A percentile compares a stretch with the other conserved stretches of the same genome.
These are phyloP conservation scores for Scaptomyza montana DNA, from an alignment of 1,140 invertebrate species.

Conservation along the genomic window DNA sequence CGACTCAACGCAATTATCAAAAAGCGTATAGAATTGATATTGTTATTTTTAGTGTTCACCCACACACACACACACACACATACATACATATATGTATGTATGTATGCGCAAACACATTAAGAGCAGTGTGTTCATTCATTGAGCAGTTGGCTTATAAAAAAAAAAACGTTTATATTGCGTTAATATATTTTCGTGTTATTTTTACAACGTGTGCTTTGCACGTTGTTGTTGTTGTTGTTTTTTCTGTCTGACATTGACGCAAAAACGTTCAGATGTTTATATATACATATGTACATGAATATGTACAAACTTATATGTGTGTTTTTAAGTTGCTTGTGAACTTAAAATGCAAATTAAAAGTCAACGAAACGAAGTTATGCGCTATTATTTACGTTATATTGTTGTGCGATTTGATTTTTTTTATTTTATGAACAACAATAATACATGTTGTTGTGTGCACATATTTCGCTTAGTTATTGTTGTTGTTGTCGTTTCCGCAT, in stretches of 20 bases:
- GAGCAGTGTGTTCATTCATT: constrained; percentile 55
- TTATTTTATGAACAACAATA: not conserved
- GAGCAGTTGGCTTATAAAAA: constrained; percentile 65
- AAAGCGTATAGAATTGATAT: constrained; percentile 38
- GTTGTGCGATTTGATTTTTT: constrained; percentile 17
- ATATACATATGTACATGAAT: not conserved
- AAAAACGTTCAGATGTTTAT: constrained; percentile 50
- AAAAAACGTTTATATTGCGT: constrained; percentile 44
- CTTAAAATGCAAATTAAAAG: constrained; percentile 63
- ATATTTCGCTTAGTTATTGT: not conserved
- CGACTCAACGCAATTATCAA: constrained; percentile 25
- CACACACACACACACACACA: not conserved
- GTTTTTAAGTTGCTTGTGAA: constrained; percentile 42
- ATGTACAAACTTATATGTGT: not conserved
- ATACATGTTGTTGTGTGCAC: too few relatives aligned
- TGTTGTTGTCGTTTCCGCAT: constrained; percentile 30
- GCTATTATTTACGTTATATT: constrained; percentile 30
- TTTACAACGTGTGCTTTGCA: constrained; percentile 67
- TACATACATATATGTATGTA: not conserved
- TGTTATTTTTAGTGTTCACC: constrained; percentile 48
- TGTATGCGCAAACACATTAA: not conserved
- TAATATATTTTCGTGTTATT: constrained; percentile 66
- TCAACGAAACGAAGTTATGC: constrained; percentile 42
- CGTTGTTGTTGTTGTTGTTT: constrained; percentile 28
- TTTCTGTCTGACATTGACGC: constrained; percentile 68